Evolutionary conservation across 2,113 vertebrate species (phyloP).

Genomic region (Crypturellus undulatus): DNA sequence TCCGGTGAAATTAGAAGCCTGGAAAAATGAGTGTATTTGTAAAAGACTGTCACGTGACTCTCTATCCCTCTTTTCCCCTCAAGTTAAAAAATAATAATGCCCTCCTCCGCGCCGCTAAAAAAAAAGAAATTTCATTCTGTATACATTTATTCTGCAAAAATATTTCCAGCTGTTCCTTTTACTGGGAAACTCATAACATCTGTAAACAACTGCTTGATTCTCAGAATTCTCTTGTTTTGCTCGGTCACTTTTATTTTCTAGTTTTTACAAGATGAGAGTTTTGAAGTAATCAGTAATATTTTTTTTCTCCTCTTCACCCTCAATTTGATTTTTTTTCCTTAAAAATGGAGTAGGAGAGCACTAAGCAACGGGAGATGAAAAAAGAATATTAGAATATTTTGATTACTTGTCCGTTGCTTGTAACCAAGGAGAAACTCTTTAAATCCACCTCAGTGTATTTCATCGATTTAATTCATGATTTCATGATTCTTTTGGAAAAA

Average conservation of each 20-base stretch:
- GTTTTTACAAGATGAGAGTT: constrained; percentile 26
- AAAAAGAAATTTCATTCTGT: constrained; percentile 37
- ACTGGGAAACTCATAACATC: constrained; percentile 1
- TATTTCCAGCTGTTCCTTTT: constrained; percentile 59
- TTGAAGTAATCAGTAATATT: constrained; percentile 25
- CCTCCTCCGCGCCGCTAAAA: not conserved
- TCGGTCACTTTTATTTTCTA: constrained; percentile 44
- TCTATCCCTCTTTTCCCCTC: not conserved
- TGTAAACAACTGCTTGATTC: constrained; percentile 41
- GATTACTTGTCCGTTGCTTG: constrained; percentile 60
- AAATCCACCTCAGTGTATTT: constrained; percentile 34
- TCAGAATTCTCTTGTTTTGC: constrained; percentile 35
- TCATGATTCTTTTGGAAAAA: not conserved
- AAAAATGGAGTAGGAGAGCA: constrained; percentile 1
- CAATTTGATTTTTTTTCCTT: constrained; percentile 56
- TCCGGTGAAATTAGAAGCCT: constrained; percentile 79
- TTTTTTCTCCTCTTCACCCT: constrained; percentile 59
- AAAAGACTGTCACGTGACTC: constrained; percentile 43
- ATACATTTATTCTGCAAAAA: constrained; percentile 18
- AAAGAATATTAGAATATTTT: constrained; percentile 15
- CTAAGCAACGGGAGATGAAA: constrained; percentile 53
- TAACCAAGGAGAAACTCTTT: constrained; percentile 53
- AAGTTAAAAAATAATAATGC: constrained; percentile 22
- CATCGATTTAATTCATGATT: constrained; percentile 51
- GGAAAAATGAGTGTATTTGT: constrained; percentile 66